These are phyloP conservation scores for Scomberomorus guttatus DNA, from an alignment of 2,797 vertebrate species.

Conservation along the genomic window DNA sequence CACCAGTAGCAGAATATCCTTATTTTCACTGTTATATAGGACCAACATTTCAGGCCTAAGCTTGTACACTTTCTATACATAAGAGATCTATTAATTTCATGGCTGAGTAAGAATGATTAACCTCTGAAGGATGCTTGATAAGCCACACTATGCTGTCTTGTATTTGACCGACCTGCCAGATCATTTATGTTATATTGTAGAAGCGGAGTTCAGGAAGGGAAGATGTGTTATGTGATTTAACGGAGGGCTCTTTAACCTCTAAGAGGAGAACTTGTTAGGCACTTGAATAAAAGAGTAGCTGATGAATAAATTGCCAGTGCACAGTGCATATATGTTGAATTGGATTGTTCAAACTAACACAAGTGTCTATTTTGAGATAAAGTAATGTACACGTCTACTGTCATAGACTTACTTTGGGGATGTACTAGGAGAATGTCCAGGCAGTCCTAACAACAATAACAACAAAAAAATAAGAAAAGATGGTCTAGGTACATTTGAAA, in stretches of 20 bases:
- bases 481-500: no score
- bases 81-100: constrained; percentile 19
- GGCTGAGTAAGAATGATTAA: constrained; percentile 33
- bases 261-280: constrained; percentile 34
- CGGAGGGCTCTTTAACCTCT: constrained; percentile 49
- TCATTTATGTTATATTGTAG: constrained; percentile 31
- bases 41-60: background rate
- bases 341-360: constrained; percentile 2
- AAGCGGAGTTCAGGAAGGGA: background rate
- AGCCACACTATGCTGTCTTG: background rate
- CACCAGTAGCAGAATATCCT: background rate
- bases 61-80: constrained; percentile 1
- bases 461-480: no score
- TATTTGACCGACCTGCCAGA: constrained; percentile 35
- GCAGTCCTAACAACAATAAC: no score
- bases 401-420: background rate
- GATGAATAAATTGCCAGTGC: constrained; percentile 42
- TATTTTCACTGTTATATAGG: constrained; percentile 2
- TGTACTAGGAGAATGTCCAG: no score
- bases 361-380: background rate
- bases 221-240: constrained; percentile 44
- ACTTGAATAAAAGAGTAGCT: constrained; percentile 44
- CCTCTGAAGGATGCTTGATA: constrained; percentile 42
- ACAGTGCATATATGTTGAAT: constrained; percentile 13
- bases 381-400: background rate